Evolutionary conservation across 2,888 invertebrate species (phyloP).

Genomic region (Lasioglossum calceatum): DNA sequence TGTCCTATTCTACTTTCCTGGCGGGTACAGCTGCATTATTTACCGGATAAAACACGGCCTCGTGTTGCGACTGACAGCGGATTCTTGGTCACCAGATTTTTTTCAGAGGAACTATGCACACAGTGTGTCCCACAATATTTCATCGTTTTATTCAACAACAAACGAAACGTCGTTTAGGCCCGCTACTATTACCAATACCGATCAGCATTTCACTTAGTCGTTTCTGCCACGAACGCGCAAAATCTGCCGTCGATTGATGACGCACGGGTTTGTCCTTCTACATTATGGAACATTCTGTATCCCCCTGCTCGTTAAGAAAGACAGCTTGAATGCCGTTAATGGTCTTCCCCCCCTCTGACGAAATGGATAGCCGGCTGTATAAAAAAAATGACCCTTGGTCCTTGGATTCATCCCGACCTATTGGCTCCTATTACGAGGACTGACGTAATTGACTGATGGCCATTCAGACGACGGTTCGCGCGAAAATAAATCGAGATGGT

Average conservation of each 20-base stretch:
- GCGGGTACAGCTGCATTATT: not conserved
- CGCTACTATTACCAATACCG: not conserved
- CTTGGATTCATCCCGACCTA: conserved; percentile 46
- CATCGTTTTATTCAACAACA: too few relatives aligned
- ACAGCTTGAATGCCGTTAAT: conserved; percentile 19
- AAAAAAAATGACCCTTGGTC: conserved; percentile 40
- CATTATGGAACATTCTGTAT: conserved; percentile 1
- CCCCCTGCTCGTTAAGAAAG: not conserved
- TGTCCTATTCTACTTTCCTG: not conserved
- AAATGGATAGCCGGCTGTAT: conserved; percentile 5
- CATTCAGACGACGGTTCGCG: conserved; percentile 23
- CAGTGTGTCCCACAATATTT: not conserved
- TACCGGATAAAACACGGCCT: not conserved
- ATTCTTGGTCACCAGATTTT: not conserved
- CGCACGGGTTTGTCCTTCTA: not conserved
- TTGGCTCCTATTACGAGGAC: conserved; percentile 54
- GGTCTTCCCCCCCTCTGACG: not conserved
- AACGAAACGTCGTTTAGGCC: not conserved
- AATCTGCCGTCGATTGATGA: not conserved
- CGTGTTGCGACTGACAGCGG: not conserved
- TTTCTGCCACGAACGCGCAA: not conserved
- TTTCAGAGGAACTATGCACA: accelerated
- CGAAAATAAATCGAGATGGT: conserved; percentile 61
- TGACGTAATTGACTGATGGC: conserved; percentile 61
- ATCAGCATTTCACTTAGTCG: not conserved